Evolutionary conservation across 2,113 vertebrate species (phyloP), one percentile per base, ranked within the genome.

Genomic region (Callionymus lyra): DNA sequence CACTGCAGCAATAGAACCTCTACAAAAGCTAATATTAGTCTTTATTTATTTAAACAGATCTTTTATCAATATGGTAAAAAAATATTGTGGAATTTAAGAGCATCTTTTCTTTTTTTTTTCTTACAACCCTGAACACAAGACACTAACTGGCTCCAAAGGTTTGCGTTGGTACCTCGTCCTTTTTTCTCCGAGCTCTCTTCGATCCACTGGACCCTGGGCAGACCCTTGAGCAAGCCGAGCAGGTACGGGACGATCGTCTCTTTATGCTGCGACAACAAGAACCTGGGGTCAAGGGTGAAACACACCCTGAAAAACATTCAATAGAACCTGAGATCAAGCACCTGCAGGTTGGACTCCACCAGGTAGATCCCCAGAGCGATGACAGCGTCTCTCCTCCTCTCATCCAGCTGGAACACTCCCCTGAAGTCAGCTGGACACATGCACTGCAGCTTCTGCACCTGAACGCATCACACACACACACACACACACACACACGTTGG

Each of bases 381-480:
- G 38, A 98, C 94, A 1, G 94, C 95, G 62, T 96, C 91, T 67
- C 95, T 89, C 56, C 95, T 89, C 40, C 95, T 84, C 67, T 99
- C 93, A 34, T 99, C 95, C 60, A 99, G 80, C 68, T 98, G 95
- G 77, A 91, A 99, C 51, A 92, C 84, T 1, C 95, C 95, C 40
- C 95, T 88, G 68, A 92, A 89, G 82, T 99, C 94, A 59, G 94
- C 88, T 1, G 95, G 93, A 44, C 93, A 98, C 95, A 99, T 99
- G 77, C 95, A 99, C 51, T 94, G 90, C n/a, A 99, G 81, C 63
- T 98, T 99, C 48, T 96, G 90, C 16, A 99, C 93, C 95, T 99
- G 70, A 33, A 13, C 13, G 37, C 16, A 11, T n/a, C 9, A 27
- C 21, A 27, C 21, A 27, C 21, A 27, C 13, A 40, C 16, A 11